Conservation (phyloP, 2,888 invertebrate species). For the Malthinus flaveolus region DNA sequence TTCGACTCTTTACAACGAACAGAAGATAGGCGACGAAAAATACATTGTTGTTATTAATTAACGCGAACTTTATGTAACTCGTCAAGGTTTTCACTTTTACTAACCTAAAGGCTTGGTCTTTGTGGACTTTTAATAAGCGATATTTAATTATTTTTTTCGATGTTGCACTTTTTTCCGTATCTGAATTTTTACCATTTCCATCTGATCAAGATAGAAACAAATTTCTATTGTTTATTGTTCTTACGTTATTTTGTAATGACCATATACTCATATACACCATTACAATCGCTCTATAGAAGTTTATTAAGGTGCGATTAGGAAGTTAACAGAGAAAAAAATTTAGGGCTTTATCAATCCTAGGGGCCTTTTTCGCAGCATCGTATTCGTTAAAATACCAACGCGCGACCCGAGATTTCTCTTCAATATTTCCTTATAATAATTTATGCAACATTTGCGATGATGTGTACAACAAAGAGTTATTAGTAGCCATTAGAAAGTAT, state of each 20-base stretch:
- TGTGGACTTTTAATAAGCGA: constrained; percentile 16
- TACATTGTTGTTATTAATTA: constrained; percentile 5
- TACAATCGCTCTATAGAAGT: background rate
- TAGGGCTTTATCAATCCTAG: no score
- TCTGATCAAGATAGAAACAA: constrained; percentile 6
- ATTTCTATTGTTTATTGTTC: constrained; percentile 23
- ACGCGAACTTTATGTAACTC: constrained; percentile 24
- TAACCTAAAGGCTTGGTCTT: constrained; percentile 27
- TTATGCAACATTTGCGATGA: constrained; percentile 1
- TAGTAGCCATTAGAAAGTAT: constrained; percentile 15
- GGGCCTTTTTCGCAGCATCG: no score
- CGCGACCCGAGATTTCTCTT: no score
- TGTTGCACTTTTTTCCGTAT: background rate
- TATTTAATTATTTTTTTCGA: constrained; percentile 22
- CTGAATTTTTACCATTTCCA: background rate
- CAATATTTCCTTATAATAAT: background rate
- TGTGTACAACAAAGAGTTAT: no score
- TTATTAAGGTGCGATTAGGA: no score
- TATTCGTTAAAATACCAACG: no score
- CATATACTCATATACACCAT: background rate
- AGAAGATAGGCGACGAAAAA: constrained; percentile 9
- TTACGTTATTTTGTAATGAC: background rate
- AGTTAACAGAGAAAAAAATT: no score
- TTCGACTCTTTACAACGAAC: background rate
- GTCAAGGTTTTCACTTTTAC: constrained; percentile 38